Percentiles rank a stretch among this genome's conserved stretches.
phyloP scores from a whole-genome alignment of 1,140 invertebrate genomes.

The Eufriesea mexicana region DNA sequence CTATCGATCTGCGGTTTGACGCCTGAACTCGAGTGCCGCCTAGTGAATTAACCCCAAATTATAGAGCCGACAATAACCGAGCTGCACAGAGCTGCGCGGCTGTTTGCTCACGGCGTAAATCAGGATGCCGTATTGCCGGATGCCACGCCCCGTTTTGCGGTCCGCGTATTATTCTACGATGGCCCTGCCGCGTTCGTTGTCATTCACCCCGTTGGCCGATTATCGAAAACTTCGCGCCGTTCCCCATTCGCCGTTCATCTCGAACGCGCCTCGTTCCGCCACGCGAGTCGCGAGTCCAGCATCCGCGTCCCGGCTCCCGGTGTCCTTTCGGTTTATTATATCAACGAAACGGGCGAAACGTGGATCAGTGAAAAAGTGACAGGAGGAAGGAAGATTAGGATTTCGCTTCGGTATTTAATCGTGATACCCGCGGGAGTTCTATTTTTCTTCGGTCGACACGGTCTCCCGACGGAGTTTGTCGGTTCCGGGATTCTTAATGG shows the following conservation, averaged over 20 bases:
- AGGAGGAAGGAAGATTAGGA: not conserved
- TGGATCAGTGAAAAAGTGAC: too few species aligned
- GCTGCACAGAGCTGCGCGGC: constrained; percentile 42
- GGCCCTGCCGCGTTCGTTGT: not conserved
- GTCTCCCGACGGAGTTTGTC: too few species aligned
- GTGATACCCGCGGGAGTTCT: too few species aligned
- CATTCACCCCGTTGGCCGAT: too few species aligned
- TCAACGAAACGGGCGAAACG: too few species aligned
- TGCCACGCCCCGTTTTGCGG: constrained; percentile 67
- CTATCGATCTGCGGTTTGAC: constrained; percentile 82
- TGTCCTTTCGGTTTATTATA: too few species aligned
- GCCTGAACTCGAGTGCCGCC: constrained; percentile 77
- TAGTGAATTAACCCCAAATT: constrained; percentile 82
- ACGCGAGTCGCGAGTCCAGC: not conserved
- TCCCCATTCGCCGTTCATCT: too few species aligned
- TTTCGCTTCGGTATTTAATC: too few species aligned
- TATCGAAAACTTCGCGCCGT: constrained; percentile 13
- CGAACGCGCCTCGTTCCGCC: too few species aligned
- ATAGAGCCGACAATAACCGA: constrained; percentile 80
- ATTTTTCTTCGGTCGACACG: too few species aligned
- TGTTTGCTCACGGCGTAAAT: constrained; percentile 79
- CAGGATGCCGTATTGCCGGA: constrained; percentile 68
- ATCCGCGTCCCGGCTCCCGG: too few species aligned
- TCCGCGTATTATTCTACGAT: constrained; percentile 27
- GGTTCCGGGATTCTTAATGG: not conserved